Base-by-base conservation (phyloP, 2,797 vertebrate species). In the Rachycentron canadum region DNA sequence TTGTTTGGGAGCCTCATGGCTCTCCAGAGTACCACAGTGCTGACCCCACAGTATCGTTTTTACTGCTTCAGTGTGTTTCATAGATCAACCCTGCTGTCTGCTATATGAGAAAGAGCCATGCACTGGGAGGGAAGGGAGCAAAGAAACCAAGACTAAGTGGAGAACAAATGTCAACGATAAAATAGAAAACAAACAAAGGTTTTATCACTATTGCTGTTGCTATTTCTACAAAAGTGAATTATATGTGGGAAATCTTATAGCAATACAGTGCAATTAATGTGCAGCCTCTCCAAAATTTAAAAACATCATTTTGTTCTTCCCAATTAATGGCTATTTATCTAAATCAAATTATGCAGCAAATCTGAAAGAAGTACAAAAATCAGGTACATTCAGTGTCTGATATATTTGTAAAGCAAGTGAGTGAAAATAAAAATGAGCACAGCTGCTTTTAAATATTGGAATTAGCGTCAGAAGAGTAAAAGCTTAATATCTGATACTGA, bases 31-130 rank as follows among this genome's bases (percentile, higher is more conserved):
- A 66, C 30, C 53, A 25, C 26, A 79, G 50, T 69, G 86, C 86
- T 91, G 89, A 89, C 83, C 87, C 72, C 74, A 80, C 83, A 76
- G 40, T 79, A 68, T 82, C 6, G 17, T 55, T 71, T 69, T 79
- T 52, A 83, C 69, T 59, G 82, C 79, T 82, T 77, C 19, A 28
- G 61, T 64, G 76, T 76, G 78, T 78, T 90, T 78, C 75, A 86
- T 82, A 76, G 84, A 87, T 81, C 74, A 69, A 49, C 41, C 47
- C 28, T 23, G 63, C 71, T 76, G 70, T 82, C 73, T 70, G 68
- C 60, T 69, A 41, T 40, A 32, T 34, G 34, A 70, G 32, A 5
- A 10, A 2, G 28, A 49, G 38, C 19, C 32, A 3, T 32, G 32
- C 32, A 32, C 23, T n/a, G 25, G 19, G 23, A 69, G 62, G 19